Base-by-base conservation (phyloP, 1,140 invertebrate species). In the Aphidius gifuensis region DNA sequence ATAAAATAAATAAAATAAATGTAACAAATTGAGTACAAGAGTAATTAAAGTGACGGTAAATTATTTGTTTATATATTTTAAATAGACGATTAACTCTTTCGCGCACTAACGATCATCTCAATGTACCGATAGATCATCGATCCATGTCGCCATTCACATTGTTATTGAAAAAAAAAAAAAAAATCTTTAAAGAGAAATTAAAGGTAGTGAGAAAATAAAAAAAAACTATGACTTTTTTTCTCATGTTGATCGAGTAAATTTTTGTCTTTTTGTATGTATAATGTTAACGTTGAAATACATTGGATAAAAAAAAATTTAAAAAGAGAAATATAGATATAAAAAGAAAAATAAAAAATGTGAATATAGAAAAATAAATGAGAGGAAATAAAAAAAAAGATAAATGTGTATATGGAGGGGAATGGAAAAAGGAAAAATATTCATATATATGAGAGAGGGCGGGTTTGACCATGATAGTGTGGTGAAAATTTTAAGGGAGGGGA, bases 81-180 rank as follows among this genome's bases (percentile, higher is more conserved):
- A 16, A 32, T 32, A 32, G 4, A 32, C 23, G 23, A 32, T 32
- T 32, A 32, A 32, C 23, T 32, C 23, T 32, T 32, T 32, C 23
- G 23, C 23, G 23, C 23, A 32, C 23, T 32, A 32, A 32, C 23
- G 23, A 32, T 32, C 23, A 32, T 32, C 50, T n/a, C 7, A 21
- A 62, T 61, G 65, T 48, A 53, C 51, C 59, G 59, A 51, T 66
- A 51, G 58, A 61, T 61, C 62, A 66, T 61, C 65, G 65, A 66
- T 64, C 61, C 65, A 66, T 66, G 59, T 66, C 62, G 21, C 56
- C 42, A 44, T 43, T 11, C 32, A 57, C 40, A 21, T 16, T 16
- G 57, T 6, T 40, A 1, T 32, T 32, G 23, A 16, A 16, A 45
- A 45, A 8, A 4, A 6, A 4, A 6, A 21, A 53, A 39, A 9